These are phyloP conservation scores for Centropristis striata DNA, from an alignment of 2,113 vertebrate genomes.

Conservation along the genomic window DNA sequence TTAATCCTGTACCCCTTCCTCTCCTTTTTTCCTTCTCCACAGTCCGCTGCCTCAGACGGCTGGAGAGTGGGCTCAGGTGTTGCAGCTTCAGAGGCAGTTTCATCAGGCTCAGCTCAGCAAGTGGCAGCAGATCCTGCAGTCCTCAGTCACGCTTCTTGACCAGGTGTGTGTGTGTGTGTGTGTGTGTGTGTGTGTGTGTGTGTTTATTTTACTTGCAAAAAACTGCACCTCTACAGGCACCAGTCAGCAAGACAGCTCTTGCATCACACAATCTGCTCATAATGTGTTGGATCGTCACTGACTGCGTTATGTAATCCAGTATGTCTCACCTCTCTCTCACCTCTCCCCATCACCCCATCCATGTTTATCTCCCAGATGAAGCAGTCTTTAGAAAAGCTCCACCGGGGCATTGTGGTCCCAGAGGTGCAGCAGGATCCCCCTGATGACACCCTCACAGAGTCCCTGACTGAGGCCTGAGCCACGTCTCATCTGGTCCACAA, in stretches of 20 bases:
- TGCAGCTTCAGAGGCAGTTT: conserved; percentile 92
- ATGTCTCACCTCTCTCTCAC: background rate
- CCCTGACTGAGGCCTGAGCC: conserved; percentile 66
- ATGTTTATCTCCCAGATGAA: conserved; percentile 87
- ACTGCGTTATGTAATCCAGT: conserved; percentile 1
- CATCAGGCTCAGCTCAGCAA: conserved; percentile 91
- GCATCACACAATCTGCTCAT: background rate
- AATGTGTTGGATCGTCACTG: background rate
- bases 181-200: conserved; percentile 3
- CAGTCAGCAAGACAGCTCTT: background rate
- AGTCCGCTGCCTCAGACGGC: conserved; percentile 91
- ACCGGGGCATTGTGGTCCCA: conserved; percentile 87
- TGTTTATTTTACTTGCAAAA: background rate
- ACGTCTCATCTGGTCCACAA: background rate
- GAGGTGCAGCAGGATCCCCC: conserved; percentile 82
- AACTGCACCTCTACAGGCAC: background rate
- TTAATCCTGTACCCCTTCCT: background rate
- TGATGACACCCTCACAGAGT: conserved; percentile 61
- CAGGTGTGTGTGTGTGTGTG: conserved; percentile 83
- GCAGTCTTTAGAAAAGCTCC: conserved; percentile 91
- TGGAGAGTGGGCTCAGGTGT: conserved; percentile 91
- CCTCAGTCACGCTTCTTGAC: conserved; percentile 90
- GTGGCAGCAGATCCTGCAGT: conserved; percentile 92
- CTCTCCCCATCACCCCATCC: background rate
- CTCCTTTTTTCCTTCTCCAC: background rate